These are phyloP conservation scores for Xyliphius kryptos DNA, from an alignment of 2,113 vertebrate species.

Conservation along the genomic window DNA sequence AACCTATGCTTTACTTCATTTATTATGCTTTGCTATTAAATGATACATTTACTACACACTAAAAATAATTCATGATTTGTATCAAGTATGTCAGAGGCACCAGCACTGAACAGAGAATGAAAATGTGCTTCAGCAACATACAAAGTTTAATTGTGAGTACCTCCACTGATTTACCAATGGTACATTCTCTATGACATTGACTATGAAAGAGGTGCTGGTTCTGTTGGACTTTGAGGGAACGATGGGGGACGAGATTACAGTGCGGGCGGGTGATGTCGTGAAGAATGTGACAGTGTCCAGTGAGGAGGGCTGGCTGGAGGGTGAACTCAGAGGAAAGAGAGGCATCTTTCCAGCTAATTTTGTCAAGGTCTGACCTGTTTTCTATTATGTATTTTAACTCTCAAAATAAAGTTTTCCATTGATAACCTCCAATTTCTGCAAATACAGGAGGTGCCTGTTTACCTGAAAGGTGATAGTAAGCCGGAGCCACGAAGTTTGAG, in stretches of 20 bases:
- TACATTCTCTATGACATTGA: neutral
- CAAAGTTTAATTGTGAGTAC: too few species aligned
- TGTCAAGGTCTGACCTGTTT: slow-evolving; percentile 65
- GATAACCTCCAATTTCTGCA: slow-evolving; percentile 14
- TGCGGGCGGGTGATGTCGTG: slow-evolving; percentile 66
- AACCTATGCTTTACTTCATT: too few species aligned
- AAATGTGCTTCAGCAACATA: too few species aligned
- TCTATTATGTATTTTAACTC: too few species aligned
- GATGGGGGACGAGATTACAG: slow-evolving; percentile 62
- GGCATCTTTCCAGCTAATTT: slow-evolving; percentile 73
- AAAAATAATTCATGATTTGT: too few species aligned
- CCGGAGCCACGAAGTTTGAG: neutral
- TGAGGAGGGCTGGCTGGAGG: slow-evolving; percentile 71
- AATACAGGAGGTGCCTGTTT: slow-evolving; percentile 64
- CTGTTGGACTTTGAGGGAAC: slow-evolving; percentile 67
- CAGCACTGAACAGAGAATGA: too few species aligned
- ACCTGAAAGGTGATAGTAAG: slow-evolving; percentile 57
- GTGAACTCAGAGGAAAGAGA: slow-evolving; percentile 62
- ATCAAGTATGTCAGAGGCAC: too few species aligned
- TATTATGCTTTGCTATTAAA: too few species aligned
- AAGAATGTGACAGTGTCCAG: slow-evolving; percentile 60
- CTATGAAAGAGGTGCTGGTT: slow-evolving; percentile 74
- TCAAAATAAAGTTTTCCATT: too few species aligned
- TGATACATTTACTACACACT: too few species aligned
- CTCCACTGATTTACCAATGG: too few species aligned